Conservation (phyloP, 2,888 invertebrate genomes). For the Cepaea hortensis region DNA sequence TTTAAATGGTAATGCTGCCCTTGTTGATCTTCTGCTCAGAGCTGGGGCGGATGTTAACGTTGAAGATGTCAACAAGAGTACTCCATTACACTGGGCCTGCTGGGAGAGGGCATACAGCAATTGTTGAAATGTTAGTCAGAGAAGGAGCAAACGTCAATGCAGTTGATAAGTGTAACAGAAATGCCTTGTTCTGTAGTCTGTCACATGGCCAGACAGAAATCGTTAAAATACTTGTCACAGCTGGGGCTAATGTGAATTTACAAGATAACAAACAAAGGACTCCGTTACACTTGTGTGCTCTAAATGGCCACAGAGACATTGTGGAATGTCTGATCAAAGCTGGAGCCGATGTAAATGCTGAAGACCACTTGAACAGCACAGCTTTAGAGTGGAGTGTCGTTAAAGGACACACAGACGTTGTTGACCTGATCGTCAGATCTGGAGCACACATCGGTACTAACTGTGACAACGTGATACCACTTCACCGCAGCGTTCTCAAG, state of each 20-base stretch:
- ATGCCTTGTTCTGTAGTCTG: neutral
- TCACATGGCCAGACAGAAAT: neutral
- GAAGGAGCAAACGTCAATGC: too few relatives aligned
- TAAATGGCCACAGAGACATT: neutral
- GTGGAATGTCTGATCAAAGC: neutral
- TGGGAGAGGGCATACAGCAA: too few relatives aligned
- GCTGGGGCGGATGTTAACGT: too few relatives aligned
- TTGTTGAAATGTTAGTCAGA: too few relatives aligned
- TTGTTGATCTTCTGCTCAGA: too few relatives aligned
- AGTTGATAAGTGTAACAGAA: neutral
- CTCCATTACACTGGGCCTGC: too few relatives aligned
- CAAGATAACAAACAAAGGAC: neutral
- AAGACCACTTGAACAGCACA: neutral
- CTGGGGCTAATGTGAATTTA: neutral
- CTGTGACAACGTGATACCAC: too few relatives aligned
- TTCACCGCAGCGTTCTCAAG: neutral
- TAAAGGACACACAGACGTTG: too few relatives aligned
- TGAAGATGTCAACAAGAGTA: too few relatives aligned
- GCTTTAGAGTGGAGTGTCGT: too few relatives aligned
- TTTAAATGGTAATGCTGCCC: too few relatives aligned
- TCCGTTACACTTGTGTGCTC: neutral
- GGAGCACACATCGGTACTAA: neutral
- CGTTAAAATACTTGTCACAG: neutral
- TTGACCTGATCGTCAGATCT: too few relatives aligned
- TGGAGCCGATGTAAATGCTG: neutral